Percentiles rank a stretch among this genome's conserved stretches.
phyloP scores from a whole-genome alignment of 2,888 invertebrate species.

The Eupithecia vulgata region DNA sequence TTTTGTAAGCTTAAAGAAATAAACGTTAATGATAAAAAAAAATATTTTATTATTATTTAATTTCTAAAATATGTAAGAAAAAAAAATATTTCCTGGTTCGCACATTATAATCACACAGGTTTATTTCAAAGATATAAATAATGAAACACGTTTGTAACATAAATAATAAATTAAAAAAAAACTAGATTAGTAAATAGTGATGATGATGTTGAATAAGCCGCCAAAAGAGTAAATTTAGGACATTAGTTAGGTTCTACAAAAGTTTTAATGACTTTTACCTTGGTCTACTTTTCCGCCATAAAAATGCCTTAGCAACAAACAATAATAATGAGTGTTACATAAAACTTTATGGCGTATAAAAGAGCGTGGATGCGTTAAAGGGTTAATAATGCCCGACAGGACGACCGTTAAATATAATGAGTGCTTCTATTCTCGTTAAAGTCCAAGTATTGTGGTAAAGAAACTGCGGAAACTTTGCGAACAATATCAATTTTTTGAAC shows the following conservation, averaged over 20 bases:
- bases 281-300: not conserved
- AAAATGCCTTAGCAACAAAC: conserved; percentile 32
- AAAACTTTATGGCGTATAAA: conserved; percentile 61
- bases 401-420: conserved; percentile 69
- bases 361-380: conserved; percentile 60
- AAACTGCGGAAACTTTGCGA: conserved; percentile 27
- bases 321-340: conserved; percentile 54
- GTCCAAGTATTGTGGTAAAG: conserved; percentile 28
- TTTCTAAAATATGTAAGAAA: too few species aligned
- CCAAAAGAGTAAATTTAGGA: not conserved
- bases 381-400: conserved; percentile 53
- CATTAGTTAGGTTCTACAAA: not conserved
- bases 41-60: too few species aligned
- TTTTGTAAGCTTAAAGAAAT: too few species aligned
- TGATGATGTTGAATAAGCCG: too few species aligned
- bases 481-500: conserved; percentile 17
- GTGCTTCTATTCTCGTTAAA: conserved; percentile 51
- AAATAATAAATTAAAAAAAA: too few species aligned
- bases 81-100: too few species aligned
- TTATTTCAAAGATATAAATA: too few species aligned
- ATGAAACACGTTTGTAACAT: too few species aligned
- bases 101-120: too few species aligned
- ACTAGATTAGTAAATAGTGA: too few species aligned
- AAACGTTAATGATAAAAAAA: too few species aligned
- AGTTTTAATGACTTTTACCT: not conserved